Conservation (phyloP, 2,888 invertebrate genomes). For the Sepioteuthis lessoniana region DNA sequence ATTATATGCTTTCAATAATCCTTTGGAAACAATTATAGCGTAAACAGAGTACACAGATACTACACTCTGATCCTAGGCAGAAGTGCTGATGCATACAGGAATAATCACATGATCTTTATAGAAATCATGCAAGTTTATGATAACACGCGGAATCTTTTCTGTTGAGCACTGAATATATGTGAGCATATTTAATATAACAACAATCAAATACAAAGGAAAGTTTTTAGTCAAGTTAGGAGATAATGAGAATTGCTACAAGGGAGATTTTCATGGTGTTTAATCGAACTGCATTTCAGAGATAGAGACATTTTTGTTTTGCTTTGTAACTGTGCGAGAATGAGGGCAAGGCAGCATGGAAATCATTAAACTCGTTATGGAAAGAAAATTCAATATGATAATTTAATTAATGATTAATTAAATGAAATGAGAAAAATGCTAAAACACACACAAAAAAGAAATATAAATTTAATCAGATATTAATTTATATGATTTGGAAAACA, state of each 20-base stretch:
- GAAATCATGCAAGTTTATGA: too few species aligned
- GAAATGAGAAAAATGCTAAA: neutral
- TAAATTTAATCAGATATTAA: neutral
- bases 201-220: neutral
- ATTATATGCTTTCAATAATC: too few species aligned
- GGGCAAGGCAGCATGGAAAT: neutral
- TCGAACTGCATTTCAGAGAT: neutral
- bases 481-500: neutral
- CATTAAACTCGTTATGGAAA: neutral
- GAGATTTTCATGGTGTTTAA: neutral
- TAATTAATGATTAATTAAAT: neutral
- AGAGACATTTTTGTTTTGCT: neutral
- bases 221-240: neutral
- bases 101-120: too few species aligned
- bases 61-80: too few species aligned
- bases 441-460: neutral
- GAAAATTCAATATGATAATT: neutral
- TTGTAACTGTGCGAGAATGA: too few species aligned
- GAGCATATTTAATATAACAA: too few species aligned
- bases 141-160: too few species aligned
- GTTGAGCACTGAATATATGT: too few species aligned
- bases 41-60: too few species aligned
- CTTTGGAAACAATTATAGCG: too few species aligned
- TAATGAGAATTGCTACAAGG: neutral
- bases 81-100: too few species aligned